phyloP scores from a whole-genome alignment of 2,797 vertebrate species.

The Gambelia wislizenii region DNA sequence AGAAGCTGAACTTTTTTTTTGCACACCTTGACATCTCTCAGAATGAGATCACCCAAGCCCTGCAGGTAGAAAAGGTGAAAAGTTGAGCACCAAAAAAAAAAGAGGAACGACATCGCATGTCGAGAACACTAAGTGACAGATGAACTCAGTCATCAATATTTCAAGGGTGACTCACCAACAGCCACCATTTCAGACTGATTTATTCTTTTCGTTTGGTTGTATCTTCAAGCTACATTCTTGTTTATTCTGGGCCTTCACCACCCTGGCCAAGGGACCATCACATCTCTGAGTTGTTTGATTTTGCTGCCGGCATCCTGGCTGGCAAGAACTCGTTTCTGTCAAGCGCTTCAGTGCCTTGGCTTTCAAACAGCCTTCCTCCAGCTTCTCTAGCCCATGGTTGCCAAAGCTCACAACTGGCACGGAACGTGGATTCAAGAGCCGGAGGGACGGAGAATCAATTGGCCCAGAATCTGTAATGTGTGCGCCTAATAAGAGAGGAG shows the following conservation, averaged over 20 bases:
- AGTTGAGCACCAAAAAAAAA: background rate
- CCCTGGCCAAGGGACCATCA: background rate
- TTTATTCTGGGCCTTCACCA: background rate
- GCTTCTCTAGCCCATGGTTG: conserved; percentile 54
- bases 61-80: background rate
- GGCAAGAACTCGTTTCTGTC: background rate
- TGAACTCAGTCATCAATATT: background rate
- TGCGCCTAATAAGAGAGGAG: fast-evolving
- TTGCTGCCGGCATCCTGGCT: background rate
- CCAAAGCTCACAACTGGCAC: conserved; percentile 58
- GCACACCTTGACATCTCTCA: conserved; percentile 39
- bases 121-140: background rate
- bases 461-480: conserved; percentile 39
- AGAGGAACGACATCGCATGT: background rate
- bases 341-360: background rate
- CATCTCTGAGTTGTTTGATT: background rate
- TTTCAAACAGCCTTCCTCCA: conserved; percentile 67
- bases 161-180: too few relatives aligned
- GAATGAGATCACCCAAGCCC: background rate
- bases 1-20: background rate
- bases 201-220: background rate
- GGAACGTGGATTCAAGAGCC: conserved; percentile 31
- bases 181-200: fast-evolving
- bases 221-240: background rate
- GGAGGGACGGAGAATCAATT: conserved; percentile 16